Conservation (phyloP, 2,888 invertebrate genomes). For the Trichacis sp. region DNA sequence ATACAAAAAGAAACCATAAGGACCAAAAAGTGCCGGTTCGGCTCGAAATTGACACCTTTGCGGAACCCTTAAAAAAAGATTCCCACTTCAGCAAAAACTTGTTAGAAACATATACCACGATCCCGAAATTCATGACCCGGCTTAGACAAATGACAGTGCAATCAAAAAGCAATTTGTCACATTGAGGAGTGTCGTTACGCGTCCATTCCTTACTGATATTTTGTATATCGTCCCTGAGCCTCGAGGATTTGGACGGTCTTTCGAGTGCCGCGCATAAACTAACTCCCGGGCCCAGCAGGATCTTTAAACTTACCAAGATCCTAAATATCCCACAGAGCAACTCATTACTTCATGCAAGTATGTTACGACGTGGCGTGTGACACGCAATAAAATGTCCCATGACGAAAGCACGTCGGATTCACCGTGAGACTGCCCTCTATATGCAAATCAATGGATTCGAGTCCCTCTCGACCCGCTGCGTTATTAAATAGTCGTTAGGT, state of each 20-base stretch:
- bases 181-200: not conserved
- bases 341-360: constrained; percentile 57
- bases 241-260: not conserved
- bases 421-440: constrained; percentile 19
- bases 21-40: constrained; percentile 9
- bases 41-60: not conserved
- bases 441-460: constrained; percentile 34
- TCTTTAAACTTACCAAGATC: constrained; percentile 47
- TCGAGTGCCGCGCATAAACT: constrained; percentile 13
- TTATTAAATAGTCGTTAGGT: constrained; percentile 5
- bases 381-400: constrained; percentile 53
- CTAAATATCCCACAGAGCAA: constrained; percentile 51
- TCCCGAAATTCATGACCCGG: not conserved
- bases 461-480: not conserved
- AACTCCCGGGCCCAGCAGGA: constrained; percentile 42
- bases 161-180: constrained; percentile 2
- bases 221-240: not conserved
- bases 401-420: constrained; percentile 31
- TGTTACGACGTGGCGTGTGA: constrained; percentile 55
- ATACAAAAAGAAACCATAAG: not conserved
- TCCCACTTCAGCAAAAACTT: not conserved
- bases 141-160: not conserved
- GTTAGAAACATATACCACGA: not conserved
- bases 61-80: not conserved
- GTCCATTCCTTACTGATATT: not conserved